Evolutionary conservation across 2,888 invertebrate genomes (phyloP).

Genomic region (Dolichomitus sp.): DNA sequence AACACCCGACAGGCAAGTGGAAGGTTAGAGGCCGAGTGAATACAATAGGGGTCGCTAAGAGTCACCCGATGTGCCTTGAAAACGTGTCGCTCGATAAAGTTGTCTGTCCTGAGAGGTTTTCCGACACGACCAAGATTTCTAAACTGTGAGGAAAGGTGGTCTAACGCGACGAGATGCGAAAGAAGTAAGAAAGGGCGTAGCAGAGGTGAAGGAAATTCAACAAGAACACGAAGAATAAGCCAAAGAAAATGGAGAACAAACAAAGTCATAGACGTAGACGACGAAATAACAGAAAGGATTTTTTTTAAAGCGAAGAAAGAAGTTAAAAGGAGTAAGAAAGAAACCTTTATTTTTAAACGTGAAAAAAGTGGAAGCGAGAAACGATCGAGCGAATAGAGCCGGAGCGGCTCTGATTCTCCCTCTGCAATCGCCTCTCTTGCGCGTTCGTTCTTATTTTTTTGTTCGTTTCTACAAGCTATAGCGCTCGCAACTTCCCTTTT

Average conservation of each 20-base stretch:
- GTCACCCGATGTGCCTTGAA: conserved; percentile 63
- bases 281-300: conserved; percentile 30
- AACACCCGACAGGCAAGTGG: conserved; percentile 61
- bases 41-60: conserved; percentile 28
- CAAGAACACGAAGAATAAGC: conserved; percentile 24
- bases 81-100: conserved; percentile 73
- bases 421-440: not conserved
- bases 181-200: not conserved
- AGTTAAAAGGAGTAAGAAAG: conserved; percentile 1
- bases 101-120: conserved; percentile 39
- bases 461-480: not conserved
- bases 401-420: not conserved
- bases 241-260: conserved; percentile 56
- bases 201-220: conserved; percentile 11
- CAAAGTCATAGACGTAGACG: conserved; percentile 52
- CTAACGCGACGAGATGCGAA: conserved; percentile 32
- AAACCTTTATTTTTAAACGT: conserved; percentile 49
- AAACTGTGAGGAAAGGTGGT: conserved; percentile 3
- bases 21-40: conserved; percentile 15
- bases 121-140: conserved; percentile 14
- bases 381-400: conserved; percentile 3
- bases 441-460: conserved; percentile 1
- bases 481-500: not conserved
- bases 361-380: conserved; percentile 35
- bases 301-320: conserved; percentile 37